Base-by-base conservation (phyloP, 2,113 vertebrate genomes). In the Lates calcarifer region DNA sequence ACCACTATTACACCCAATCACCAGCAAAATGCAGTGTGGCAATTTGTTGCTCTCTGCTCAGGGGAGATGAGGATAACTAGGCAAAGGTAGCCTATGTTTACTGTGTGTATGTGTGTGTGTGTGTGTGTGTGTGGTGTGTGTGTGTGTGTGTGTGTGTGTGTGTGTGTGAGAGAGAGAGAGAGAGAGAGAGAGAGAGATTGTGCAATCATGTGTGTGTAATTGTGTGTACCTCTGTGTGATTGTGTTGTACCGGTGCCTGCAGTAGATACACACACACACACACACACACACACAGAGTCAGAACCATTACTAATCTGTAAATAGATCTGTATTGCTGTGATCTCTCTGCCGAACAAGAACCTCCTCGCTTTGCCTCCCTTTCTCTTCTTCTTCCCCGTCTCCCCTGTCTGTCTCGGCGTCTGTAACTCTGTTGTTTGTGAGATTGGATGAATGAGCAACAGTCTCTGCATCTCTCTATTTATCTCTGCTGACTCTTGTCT, bases 281-380 rank as follows among this genome's bases (percentile, higher is more conserved):
- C 70, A 58, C 39, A 28, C 51, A 76, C 35, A 73, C 63, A 28
- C 56, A 69, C 56, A 55, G 65, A 84, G 51, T 49, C 76, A 80
- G 76, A 85, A 65, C 74, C 79, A 84, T 83, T 82, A 72, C 60
- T 81, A 85, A 83, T 87, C 91, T 92, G 86, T 89, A 90, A 91
- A 90, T 90, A 91, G 86, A 91, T 90, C 83, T 68, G 79, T 75
- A 55, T 67, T 66, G 57, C 83, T 87, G 74, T 86, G 90, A 86
- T 91, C 79, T 85, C 51, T 77, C 81, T 70, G 62, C 69, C 1
- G 71, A 92, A 89, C 67, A 45, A 76, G 82, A 87, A 86, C 75
- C 75, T 82, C 74, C 76, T 77, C 26, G 37, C 82, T 83, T 80
- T 83, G 79, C 65, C 55, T 71, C 14, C 18, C 70, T 63, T 14